Conservation (phyloP, 2,113 vertebrate species). For the Percopsis transmontana region DNA sequence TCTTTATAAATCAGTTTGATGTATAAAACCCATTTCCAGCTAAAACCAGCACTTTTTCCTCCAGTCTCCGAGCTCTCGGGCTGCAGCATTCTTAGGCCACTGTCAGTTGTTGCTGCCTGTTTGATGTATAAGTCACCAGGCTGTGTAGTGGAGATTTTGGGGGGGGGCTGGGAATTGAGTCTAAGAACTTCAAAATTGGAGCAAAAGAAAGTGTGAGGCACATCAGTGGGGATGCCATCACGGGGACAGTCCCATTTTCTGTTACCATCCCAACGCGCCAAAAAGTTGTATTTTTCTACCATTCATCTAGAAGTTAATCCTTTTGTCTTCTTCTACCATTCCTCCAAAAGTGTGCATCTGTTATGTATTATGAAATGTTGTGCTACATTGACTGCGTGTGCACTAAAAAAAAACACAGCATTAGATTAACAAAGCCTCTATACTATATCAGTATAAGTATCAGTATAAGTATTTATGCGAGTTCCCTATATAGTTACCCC, state of each 20-base stretch:
- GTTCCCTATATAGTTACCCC: no score
- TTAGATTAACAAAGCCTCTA: no score
- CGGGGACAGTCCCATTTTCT: conserved; percentile 25
- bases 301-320: no score
- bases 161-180: conserved; percentile 36
- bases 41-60: conserved; percentile 12
- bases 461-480: no score
- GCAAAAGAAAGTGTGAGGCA: conserved; percentile 58
- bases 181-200: conserved; percentile 54
- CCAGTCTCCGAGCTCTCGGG: not conserved
- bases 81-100: conserved; percentile 27
- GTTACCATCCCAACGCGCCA: not conserved
- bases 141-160: conserved; percentile 32
- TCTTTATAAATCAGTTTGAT: conserved; percentile 13
- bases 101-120: conserved; percentile 20
- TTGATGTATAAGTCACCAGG: conserved; percentile 54
- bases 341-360: no score
- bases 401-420: no score
- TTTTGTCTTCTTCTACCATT: not conserved
- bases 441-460: no score
- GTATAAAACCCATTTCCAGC: conserved; percentile 18
- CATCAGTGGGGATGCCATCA: conserved; percentile 49
- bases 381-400: no score
- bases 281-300: not conserved
- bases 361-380: no score